Conservation (phyloP, 2,113 vertebrate genomes). For the Falcunculus frontatus region DNA sequence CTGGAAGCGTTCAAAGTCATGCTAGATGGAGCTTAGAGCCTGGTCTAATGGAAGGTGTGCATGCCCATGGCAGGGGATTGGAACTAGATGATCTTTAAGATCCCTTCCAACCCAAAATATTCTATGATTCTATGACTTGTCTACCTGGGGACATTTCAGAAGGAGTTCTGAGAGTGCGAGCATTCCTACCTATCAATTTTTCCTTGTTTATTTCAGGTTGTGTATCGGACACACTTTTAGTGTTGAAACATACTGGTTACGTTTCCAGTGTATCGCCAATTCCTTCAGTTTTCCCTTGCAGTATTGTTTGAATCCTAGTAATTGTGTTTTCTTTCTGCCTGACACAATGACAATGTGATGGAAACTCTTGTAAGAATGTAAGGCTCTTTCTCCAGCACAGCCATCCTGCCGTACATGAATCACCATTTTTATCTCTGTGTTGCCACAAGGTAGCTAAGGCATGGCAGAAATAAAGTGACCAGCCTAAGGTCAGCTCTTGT, state of each 20-base stretch:
- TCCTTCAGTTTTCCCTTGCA: not conserved
- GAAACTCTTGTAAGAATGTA: not conserved
- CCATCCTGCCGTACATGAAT: not conserved
- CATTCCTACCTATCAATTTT: not conserved
- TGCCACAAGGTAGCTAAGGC: not conserved
- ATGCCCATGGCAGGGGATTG: not conserved
- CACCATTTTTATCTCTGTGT: not conserved
- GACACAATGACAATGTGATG: not conserved
- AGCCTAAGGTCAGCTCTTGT: not conserved
- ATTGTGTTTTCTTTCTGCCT: not conserved
- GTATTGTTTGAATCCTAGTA: not conserved
- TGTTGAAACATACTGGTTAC: not conserved
- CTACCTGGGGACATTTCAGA: not conserved
- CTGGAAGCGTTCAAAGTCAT: not conserved
- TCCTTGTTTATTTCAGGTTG: not conserved
- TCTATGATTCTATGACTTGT: not conserved
- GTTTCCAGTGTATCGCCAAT: not conserved
- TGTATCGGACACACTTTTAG: not conserved
- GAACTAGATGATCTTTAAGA: not conserved
- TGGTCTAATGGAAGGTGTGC: not conserved
- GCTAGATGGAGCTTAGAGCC: not conserved
- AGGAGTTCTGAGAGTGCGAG: not conserved
- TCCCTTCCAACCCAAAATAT: not conserved
- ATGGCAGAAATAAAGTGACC: not conserved
- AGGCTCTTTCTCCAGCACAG: not conserved